Evolutionary conservation across 2,113 vertebrate genomes (phyloP), one percentile per base, ranked within the genome.

Genomic region (Dromaius novaehollandiae): DNA sequence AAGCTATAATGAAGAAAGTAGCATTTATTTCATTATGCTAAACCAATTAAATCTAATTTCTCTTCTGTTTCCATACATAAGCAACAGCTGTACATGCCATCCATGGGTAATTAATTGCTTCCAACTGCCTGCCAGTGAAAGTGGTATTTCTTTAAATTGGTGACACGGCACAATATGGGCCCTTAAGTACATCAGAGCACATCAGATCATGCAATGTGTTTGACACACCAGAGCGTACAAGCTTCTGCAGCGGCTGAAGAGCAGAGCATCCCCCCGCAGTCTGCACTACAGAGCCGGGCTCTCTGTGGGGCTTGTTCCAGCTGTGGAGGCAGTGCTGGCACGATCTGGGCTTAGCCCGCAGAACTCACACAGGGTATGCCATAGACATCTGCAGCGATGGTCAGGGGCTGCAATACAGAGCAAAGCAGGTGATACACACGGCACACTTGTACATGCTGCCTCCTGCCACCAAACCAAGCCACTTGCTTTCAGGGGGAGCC

Each of bases 11-110:
- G 96, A 97, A 98, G 97, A 97, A 98, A 98, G 97, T 97, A 97
- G 80, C 95, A 97, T 90, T 97, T 98, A 97, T 93, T 97, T 98
- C 95, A 96, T 97, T 97, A 97, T 97, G 95, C 88, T 97, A 97
- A 97, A 94, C 96, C 97, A 98, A 98, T 98, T 98, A 98, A 97
- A 97, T 96, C 85, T 98, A 97, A 98, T 98, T 98, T 98, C 94
- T 98, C 89, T 95, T 98, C 98, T 98, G 96, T 98, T 98, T 98
- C 95, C 97, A 97, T 98, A 98, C 95, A 97, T 92, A 89, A 96
- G 95, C 89, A 97, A 97, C 97, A 98, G 97, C 97, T 98, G 97
- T 97, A 97, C 95, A 91, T 94, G 95, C 95, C 90, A 94, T 97
- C 93, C 78, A 95, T 80, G 89, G 87, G 86, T 97, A 98, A 98